Evolutionary conservation across 2,113 vertebrate genomes (phyloP).

Genomic region (Parotia lawesii): DNA sequence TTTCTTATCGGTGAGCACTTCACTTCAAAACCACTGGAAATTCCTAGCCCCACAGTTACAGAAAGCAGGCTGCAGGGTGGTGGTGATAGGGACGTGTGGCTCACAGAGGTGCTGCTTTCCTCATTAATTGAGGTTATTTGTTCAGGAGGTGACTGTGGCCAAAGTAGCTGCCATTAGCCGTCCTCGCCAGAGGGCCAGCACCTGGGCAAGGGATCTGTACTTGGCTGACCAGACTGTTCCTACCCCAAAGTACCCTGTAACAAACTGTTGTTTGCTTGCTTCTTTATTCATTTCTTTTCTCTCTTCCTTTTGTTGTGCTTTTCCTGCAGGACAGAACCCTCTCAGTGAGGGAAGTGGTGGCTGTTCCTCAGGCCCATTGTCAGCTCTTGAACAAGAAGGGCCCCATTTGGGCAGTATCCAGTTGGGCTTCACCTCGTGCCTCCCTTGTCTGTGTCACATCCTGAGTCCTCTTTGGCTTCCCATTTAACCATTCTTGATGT

Average conservation of each 20-base stretch:
- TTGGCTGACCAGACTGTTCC: neutral
- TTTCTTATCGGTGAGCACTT: neutral
- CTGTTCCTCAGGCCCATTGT: neutral
- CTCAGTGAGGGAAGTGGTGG: neutral
- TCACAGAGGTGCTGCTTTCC: neutral
- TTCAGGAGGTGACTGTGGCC: neutral
- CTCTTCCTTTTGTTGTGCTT: neutral
- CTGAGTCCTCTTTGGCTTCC: neutral
- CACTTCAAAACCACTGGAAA: neutral
- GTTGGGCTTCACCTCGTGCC: neutral
- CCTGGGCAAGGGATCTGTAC: neutral
- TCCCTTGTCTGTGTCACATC: neutral
- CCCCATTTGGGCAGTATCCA: neutral
- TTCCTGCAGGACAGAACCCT: neutral
- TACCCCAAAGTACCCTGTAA: neutral
- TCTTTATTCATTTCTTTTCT: neutral
- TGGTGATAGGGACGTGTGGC: neutral
- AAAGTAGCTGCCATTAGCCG: rapidly evolving
- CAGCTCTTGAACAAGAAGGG: neutral
- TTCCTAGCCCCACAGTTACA: neutral
- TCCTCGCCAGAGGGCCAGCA: neutral
- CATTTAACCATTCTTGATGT: neutral
- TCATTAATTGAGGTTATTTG: neutral
- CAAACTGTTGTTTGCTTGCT: neutral
- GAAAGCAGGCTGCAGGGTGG: neutral